phyloP scores from a whole-genome alignment of 2,797 vertebrate species.

The Esox masquinongy region DNA sequence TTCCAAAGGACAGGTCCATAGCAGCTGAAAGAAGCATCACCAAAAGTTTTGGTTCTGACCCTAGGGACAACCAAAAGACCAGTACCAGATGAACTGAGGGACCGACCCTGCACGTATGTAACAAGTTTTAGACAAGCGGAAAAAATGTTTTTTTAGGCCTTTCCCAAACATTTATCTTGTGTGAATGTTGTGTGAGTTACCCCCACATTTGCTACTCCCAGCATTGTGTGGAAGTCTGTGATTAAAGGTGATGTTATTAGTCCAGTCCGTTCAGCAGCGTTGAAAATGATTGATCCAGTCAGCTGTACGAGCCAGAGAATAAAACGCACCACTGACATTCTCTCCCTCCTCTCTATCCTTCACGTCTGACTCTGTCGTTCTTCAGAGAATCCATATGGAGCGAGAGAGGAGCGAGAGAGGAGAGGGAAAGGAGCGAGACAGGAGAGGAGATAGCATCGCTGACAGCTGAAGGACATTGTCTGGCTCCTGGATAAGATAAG shows the following conservation, averaged over 20 bases:
- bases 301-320: not conserved
- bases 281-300: not conserved
- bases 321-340: not conserved
- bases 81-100: too few relatives aligned
- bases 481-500: not conserved
- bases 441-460: not conserved
- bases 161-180: too few relatives aligned
- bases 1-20: too few relatives aligned
- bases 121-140: too few relatives aligned
- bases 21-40: too few relatives aligned
- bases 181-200: too few relatives aligned
- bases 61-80: too few relatives aligned
- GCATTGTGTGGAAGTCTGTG: not conserved
- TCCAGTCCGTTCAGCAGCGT: not conserved
- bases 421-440: not conserved
- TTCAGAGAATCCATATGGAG: not conserved
- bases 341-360: not conserved
- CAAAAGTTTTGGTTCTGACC: too few relatives aligned
- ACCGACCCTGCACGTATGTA: too few relatives aligned
- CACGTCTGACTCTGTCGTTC: not conserved
- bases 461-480: constrained; percentile 3
- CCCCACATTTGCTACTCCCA: too few relatives aligned
- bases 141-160: too few relatives aligned
- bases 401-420: not conserved
- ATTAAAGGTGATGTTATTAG: not conserved